Evolutionary conservation across 1,140 invertebrate genomes (phyloP), one percentile per base, ranked within the genome.

Genomic region (Luehdorfia chinensis): DNA sequence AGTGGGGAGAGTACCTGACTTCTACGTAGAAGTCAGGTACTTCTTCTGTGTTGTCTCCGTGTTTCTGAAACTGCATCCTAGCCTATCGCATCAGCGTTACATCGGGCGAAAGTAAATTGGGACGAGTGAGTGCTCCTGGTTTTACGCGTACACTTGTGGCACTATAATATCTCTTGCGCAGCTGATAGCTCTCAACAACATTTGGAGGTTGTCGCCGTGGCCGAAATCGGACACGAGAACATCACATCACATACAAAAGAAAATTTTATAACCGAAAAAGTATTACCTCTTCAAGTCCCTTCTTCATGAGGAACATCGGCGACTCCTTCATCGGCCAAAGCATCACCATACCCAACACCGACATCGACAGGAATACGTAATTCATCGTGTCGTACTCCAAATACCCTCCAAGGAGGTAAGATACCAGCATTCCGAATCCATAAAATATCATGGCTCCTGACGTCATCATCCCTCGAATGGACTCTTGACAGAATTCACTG

Each of bases 401-500:
- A 0, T 49, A 46, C 0, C 70, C 73, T 8, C 72, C 72, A 1
- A 76, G 12, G 0, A 68, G 1, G 25, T 73, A 76, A 0, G 72
- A 69, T 0, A 75, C 5, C 8, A 80, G 54, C 59, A 71, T 66
- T 0, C 76, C 76, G 0, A 77, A 4, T 0, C 63, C 64, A 19
- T 66, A 73, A 32, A 63, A 70, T 16, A 75, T 50, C 45, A 80
- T 66, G 3, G 60, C 46, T 4, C 47, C 33, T 1, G 74, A 67
- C 0, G 61, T 56, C 74, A 77, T 75, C 0, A 62, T 54, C 0
- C 76, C 76, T 31, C 76, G 32, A 1, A 80, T 66, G 1, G 66
- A 69, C 2, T 70, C 66, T 19, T 80, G 52, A 43, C 72, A 80
- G 14, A 75, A 60, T 51, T 80, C 76, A 4, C 67, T 55, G 8